Evolutionary conservation across 2,888 invertebrate species (phyloP).

Genomic region (Megaustenia siamemsis): DNA sequence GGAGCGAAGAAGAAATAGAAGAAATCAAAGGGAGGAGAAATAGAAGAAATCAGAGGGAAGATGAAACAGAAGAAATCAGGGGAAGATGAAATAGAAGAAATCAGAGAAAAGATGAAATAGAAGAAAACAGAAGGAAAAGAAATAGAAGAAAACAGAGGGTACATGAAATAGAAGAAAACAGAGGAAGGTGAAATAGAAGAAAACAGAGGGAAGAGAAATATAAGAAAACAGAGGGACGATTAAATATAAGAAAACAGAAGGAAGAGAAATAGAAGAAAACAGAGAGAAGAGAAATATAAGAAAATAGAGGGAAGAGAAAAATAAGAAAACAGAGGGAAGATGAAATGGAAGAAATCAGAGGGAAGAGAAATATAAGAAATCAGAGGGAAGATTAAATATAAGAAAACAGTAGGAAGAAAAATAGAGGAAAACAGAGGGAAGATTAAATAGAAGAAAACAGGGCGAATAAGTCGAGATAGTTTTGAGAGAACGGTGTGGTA

Average conservation of each 20-base stretch:
- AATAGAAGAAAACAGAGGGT: not conserved
- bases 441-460: too few species aligned
- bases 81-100: not conserved
- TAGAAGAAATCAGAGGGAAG: too few species aligned
- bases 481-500: too few species aligned
- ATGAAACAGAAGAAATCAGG: not conserved
- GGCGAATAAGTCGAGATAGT: too few species aligned
- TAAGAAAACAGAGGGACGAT: not conserved
- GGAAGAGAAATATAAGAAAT: too few species aligned
- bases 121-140: not conserved
- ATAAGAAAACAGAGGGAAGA: too few species aligned
- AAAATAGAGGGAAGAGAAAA: too few species aligned
- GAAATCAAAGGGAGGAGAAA: not conserved
- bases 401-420: too few species aligned
- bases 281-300: too few species aligned
- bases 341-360: too few species aligned
- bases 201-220: not conserved
- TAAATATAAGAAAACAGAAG: not conserved
- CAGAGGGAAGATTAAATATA: too few species aligned
- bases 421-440: too few species aligned
- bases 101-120: not conserved
- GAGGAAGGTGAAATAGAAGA: not conserved
- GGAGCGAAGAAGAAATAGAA: not conserved
- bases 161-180: not conserved
- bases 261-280: not conserved